These are phyloP conservation scores for Nibea coibor DNA, from an alignment of 2,113 vertebrate species.

Conservation along the genomic window DNA sequence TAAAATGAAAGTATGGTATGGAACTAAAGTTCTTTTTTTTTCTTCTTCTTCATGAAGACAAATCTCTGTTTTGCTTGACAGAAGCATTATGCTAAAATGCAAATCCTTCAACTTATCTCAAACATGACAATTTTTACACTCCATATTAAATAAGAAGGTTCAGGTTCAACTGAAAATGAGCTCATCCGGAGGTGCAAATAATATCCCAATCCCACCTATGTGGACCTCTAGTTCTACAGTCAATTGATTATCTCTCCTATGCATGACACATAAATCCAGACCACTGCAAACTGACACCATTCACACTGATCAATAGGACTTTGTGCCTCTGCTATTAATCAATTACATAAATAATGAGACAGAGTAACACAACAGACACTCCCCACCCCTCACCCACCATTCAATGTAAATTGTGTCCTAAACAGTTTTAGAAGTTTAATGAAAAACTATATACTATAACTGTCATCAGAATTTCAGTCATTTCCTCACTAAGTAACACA, in stretches of 20 bases:
- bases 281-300: constrained; percentile 37
- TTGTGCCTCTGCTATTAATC: constrained; percentile 15
- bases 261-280: constrained; percentile 17
- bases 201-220: neutral
- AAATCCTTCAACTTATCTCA: neutral
- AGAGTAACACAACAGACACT: neutral
- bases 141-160: neutral
- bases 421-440: neutral
- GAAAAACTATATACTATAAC: neutral
- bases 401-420: neutral
- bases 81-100: too few species aligned
- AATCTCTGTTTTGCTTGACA: too few species aligned
- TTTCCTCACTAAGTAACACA: neutral
- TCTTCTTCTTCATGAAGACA: too few species aligned
- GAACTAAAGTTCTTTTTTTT: too few species aligned
- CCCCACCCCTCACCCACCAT: neutral
- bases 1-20: too few species aligned
- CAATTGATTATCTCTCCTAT: constrained; percentile 11
- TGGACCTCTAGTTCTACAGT: neutral
- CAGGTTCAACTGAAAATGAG: neutral
- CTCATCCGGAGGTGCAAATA: neutral
- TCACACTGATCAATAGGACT: constrained; percentile 42
- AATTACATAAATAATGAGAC: constrained; percentile 9
- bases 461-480: neutral
- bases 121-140: neutral